Evolutionary conservation across 2,113 vertebrate genomes (phyloP).

Genomic region (Malurus alboscapulatus): DNA sequence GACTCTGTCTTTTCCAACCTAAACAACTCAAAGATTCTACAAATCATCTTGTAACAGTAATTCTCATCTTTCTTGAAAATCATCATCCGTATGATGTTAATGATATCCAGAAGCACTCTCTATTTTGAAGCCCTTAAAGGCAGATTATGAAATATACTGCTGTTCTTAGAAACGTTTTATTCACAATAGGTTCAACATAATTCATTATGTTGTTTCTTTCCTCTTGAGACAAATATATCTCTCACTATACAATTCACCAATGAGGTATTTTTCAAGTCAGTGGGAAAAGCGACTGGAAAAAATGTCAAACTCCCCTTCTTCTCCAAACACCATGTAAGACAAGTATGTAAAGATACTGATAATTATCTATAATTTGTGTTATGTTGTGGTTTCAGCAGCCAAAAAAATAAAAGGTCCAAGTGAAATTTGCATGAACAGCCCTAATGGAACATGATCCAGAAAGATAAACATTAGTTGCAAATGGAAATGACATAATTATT

Average conservation of each 20-base stretch:
- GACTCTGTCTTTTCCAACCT: background rate
- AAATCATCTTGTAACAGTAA: background rate
- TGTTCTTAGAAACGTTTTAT: background rate
- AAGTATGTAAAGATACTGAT: background rate
- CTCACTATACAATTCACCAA: background rate
- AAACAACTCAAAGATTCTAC: background rate
- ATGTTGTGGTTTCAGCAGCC: background rate
- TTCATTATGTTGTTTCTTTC: background rate
- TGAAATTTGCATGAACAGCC: background rate
- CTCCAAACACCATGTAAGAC: background rate
- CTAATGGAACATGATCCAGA: background rate
- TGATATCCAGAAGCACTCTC: background rate
- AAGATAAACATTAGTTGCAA: background rate
- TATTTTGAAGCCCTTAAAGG: background rate
- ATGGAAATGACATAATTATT: background rate
- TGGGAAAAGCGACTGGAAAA: background rate
- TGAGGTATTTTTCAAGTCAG: background rate
- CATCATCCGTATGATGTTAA: background rate
- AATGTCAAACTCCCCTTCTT: fast-evolving
- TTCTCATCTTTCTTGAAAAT: background rate
- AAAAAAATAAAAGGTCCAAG: background rate
- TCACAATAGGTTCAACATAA: background rate
- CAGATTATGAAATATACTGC: background rate
- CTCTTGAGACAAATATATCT: background rate
- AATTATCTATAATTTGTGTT: background rate